These are phyloP conservation scores for Campoletis sonorensis DNA, from an alignment of 1,140 invertebrate species.

Conservation along the genomic window DNA sequence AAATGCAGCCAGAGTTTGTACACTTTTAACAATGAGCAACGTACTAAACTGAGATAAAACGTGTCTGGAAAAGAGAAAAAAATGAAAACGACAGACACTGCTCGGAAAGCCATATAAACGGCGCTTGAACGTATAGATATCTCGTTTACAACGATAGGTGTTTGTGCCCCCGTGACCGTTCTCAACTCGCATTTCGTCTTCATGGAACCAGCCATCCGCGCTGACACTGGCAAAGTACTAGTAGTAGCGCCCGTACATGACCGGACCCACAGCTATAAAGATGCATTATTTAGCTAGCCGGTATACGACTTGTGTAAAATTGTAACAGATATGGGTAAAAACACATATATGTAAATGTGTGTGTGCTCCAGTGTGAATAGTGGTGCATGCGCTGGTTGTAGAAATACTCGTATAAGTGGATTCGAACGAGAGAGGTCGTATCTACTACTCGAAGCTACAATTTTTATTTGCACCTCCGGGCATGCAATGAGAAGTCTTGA, in stretches of 20 bases:
- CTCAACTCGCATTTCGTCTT: background rate
- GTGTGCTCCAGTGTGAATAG: background rate
- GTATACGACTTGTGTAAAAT: conserved; percentile 32
- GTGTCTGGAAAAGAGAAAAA: background rate
- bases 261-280: conserved; percentile 38
- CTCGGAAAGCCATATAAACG: conserved; percentile 24
- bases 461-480: conserved; percentile 66
- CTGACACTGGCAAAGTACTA: conserved; percentile 25
- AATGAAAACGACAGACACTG: conserved; percentile 18
- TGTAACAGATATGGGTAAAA: background rate
- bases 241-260: conserved; percentile 41
- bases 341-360: background rate
- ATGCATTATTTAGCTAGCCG: conserved; percentile 36
- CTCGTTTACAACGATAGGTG: conserved; percentile 22
- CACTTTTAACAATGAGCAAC: background rate
- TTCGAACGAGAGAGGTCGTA: conserved; percentile 46
- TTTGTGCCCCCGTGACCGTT: conserved; percentile 6
- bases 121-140: background rate
- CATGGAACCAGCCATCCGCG: conserved; percentile 13
- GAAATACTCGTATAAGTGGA: background rate
- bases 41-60: background rate
- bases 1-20: background rate
- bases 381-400: conserved; percentile 7
- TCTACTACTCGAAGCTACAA: conserved; percentile 62
- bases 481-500: conserved; percentile 3